Percentiles rank a stretch among this genome's conserved stretches.
Conservation (phyloP, 2,888 invertebrate genomes). For the Apotomis turbidana region DNA sequence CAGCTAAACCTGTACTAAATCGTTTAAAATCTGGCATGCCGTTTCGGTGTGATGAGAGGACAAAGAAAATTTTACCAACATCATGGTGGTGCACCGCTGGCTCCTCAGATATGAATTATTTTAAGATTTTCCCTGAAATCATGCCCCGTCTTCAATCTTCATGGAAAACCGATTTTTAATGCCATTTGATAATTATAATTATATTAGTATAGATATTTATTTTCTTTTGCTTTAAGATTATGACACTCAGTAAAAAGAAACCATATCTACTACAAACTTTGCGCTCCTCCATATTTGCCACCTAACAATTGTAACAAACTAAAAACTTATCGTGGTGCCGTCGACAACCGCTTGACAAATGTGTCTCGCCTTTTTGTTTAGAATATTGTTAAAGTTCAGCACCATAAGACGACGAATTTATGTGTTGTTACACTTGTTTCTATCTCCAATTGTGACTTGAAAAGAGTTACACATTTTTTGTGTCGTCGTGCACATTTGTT, state of each 20-base stretch:
- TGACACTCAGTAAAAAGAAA: background rate
- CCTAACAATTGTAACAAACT: constrained; percentile 34
- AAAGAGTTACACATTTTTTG: background rate
- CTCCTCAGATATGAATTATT: too few species aligned
- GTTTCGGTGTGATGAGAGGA: too few species aligned
- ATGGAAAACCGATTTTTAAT: too few species aligned
- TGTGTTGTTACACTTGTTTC: constrained; percentile 4
- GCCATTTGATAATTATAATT: too few species aligned
- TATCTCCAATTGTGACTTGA: background rate
- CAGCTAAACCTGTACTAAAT: too few species aligned
- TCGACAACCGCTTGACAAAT: constrained; percentile 21
- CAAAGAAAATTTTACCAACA: too few species aligned
- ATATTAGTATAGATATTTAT: too few species aligned
- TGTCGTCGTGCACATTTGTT: background rate
- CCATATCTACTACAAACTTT: constrained; percentile 12
- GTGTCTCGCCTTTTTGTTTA: constrained; percentile 24
- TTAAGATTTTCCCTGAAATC: too few species aligned
- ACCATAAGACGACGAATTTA: constrained; percentile 22
- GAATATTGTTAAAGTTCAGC: constrained; percentile 38
- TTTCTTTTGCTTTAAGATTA: background rate
- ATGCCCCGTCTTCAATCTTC: too few species aligned
- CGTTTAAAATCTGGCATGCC: too few species aligned
- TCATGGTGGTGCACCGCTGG: too few species aligned
- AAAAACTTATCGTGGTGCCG: constrained; percentile 27
- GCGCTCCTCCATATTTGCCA: constrained; percentile 7